Evolutionary conservation across 2,797 vertebrate species (phyloP), one percentile per base, ranked within the genome.

Genomic region (Melanotaenia maccullochi): DNA sequence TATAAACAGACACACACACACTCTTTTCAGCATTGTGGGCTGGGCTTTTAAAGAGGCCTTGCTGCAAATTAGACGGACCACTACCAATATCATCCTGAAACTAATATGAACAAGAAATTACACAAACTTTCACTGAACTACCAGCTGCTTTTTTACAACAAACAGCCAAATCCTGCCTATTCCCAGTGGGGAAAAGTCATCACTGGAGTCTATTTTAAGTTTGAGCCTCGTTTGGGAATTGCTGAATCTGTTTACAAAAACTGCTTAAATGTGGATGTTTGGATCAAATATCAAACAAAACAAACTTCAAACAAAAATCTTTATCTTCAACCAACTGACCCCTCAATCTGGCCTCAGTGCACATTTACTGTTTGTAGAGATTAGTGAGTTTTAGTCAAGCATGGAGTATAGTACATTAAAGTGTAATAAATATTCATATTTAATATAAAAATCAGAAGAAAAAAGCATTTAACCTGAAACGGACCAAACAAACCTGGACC

Each of bases 321-420:
- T 81, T 76, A 82, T 79, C 83, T 91, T 91, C 88, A 75, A 69
- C 87, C 82, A 66, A 83, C 32, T 86, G 32, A 78, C 67, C 67
- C 57, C 60, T 38, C 14, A 51, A n/a, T 44, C 42, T 44, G 42
- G 18, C 42, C 42, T 20, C 42, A 44, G 42, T 44, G 18, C 42
- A 20, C 42, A 44, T 18, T 20, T 16, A n/a, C 51, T 63, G 44
- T 60, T 12, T 58, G 35, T 5, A 20, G 0, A 30, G n/a, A 2
- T 9, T n/a, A 24, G 16, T 14, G 25, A 35, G 25, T 28, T 65
- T 64, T 5, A 54, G 25, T 5, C 24, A 9, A 65, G 71, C 42
- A 16, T 38, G 2, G 68, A 42, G 24, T 36, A 2, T 2, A 4
- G 3, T 4, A n/a, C 9, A 9, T 9, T 22, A 51, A 51, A 24